A percentile compares a stretch with the other conserved stretches of the same genome.
phyloP scores from a whole-genome alignment of 1,140 invertebrate species.

The Rhynchophorus ferrugineus region DNA sequence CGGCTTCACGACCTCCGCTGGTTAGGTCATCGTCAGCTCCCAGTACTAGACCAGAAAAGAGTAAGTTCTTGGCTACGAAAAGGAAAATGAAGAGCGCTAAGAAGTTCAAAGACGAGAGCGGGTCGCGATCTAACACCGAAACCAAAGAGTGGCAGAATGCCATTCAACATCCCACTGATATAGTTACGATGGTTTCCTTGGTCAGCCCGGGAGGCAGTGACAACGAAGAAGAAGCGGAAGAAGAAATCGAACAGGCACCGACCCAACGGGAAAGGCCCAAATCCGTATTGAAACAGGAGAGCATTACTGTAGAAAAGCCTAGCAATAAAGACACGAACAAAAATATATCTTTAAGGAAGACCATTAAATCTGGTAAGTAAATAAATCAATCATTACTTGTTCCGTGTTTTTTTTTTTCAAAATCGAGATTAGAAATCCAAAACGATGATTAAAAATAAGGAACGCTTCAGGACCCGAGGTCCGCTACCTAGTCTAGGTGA shows the following conservation, averaged over 20 bases:
- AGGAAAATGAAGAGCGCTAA: constrained; percentile 30
- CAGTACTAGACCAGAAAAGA: constrained; percentile 27
- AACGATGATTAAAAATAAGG: no score
- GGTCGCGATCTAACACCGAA: constrained; percentile 16
- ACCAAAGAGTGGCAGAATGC: constrained; percentile 18
- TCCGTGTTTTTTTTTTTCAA: not conserved
- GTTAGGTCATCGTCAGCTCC: constrained; percentile 34
- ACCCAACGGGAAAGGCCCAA: constrained; percentile 1
- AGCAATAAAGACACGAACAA: constrained; percentile 14
- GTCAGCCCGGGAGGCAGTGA: constrained; percentile 49
- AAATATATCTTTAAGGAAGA: constrained; percentile 37
- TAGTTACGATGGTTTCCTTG: constrained; percentile 51
- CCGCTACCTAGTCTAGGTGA: no score
- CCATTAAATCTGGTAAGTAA: constrained; percentile 40
- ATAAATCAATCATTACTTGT: not conserved
- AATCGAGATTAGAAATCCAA: no score
- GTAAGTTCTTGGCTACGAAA: constrained; percentile 34
- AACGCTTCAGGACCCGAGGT: no score
- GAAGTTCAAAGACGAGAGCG: constrained; percentile 21
- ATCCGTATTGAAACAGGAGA: constrained; percentile 24
- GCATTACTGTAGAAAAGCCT: constrained; percentile 22
- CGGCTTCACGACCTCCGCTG: constrained; percentile 28
- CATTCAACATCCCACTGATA: constrained; percentile 32
- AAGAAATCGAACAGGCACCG: constrained; percentile 8
- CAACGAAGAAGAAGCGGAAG: constrained; percentile 37